phyloP scores from a whole-genome alignment of 37 sponge, comb jelly and placozoan genomes.

The Bolinopsis microptera region DNA sequence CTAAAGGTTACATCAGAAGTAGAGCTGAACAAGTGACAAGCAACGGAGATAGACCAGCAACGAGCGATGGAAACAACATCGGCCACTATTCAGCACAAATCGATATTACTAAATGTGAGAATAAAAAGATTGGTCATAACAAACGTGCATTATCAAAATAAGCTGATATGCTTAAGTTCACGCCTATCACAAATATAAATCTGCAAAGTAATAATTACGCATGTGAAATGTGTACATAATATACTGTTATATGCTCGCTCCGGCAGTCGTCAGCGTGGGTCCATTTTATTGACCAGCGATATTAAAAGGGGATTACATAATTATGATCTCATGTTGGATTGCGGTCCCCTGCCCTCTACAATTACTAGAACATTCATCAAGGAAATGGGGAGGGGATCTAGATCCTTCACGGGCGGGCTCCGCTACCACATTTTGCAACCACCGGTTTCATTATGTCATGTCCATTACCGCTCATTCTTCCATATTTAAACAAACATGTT shows the following conservation, averaged over 20 bases:
- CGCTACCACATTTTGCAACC: neutral
- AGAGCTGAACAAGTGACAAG: neutral
- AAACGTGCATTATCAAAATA: neutral
- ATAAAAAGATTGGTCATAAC: neutral
- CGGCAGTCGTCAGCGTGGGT: neutral
- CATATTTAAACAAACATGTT: neutral
- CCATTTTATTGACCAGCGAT: neutral
- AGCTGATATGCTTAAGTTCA: neutral
- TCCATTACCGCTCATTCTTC: neutral
- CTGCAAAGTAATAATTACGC: neutral
- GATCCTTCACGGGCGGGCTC: no score
- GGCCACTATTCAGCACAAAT: neutral
- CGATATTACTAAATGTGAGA: neutral
- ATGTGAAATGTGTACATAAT: neutral
- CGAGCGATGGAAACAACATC: neutral
- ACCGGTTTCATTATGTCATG: neutral
- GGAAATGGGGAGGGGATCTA: neutral
- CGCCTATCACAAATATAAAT: neutral
- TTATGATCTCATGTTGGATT: neutral
- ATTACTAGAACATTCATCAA: neutral
- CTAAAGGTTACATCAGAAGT: neutral
- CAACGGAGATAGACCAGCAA: no score
- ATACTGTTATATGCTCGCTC: no score
- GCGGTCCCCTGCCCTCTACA: neutral
- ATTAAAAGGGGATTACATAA: neutral